Evolutionary conservation across 2,888 invertebrate species (phyloP), one percentile per base, ranked within the genome.

Genomic region (Melinopterus prodromus): DNA sequence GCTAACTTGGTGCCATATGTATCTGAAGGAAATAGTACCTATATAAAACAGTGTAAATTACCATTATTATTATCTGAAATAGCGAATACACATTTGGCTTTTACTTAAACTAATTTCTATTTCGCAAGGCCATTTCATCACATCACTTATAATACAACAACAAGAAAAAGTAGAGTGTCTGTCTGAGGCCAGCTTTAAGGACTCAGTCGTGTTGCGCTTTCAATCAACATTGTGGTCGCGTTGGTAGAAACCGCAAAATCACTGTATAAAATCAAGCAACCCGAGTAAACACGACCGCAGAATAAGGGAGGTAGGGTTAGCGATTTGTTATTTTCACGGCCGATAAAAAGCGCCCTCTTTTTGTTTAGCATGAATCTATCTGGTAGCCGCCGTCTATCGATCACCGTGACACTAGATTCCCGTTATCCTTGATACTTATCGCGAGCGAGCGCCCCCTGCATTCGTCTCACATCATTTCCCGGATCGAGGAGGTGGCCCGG

Each of bases 401-500:
- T 88, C 87, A 88, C 86, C 83, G 85, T 87, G 88, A 88, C 88
- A 87, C 87, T 87, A 87, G 88, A 87, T 88, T 88, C 87, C 87
- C 87, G 87, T 88, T 88, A 88, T 88, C 88, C 87, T 86, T 84
- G 87, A 88, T 88, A 88, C 88, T 87, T 88, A 88, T 88, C 89
- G 86, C 86, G 84, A 86, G 86, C 53, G 53, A 53, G 53, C 53
- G 53, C 53, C 53, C 86, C 84, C 86, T 85, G 85, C 84, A 86
- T 86, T 85, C 85, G 85, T 85, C 87, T 86, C 87, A 85, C 86
- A 86, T 87, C 87, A 87, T 86, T 87, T 86, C 87, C 53, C 12
- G 53, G 53, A 53, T 53, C 53, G 53, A 53, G 53, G 9, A 53
- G 53, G 53, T 9, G 12, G 9, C 53, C 53, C 53, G 53, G 53